Conservation (phyloP, 2,797 vertebrate genomes). For the Synaphobranchus kaupii region DNA sequence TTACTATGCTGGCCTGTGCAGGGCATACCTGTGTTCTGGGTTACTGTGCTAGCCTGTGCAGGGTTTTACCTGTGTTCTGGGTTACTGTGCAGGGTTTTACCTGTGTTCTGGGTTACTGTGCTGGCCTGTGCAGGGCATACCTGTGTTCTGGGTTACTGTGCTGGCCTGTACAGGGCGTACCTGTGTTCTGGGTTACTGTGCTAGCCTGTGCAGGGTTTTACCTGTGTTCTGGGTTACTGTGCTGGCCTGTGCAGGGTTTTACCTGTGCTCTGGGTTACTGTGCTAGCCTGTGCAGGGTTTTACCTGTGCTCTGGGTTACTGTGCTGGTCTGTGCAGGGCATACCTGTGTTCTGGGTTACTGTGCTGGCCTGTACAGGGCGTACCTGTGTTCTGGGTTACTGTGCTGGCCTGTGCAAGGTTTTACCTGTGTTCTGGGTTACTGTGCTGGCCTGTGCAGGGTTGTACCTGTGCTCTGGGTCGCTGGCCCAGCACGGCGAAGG, state of each 20-base stretch:
- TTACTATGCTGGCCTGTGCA: neutral
- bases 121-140: neutral
- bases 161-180: slow-evolving; percentile 50
- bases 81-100: slow-evolving; percentile 44
- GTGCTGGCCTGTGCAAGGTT: neutral
- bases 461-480: neutral
- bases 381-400: neutral
- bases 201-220: neutral
- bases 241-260: slow-evolving; percentile 69
- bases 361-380: neutral
- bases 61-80: neutral
- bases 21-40: neutral
- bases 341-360: neutral
- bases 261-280: neutral
- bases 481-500: slow-evolving; percentile 76
- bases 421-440: neutral
- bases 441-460: slow-evolving; percentile 64
- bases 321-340: neutral
- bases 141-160: slow-evolving; percentile 53
- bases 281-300: no score
- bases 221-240: slow-evolving; percentile 42
- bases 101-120: slow-evolving; percentile 64
- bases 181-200: slow-evolving; percentile 31
- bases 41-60: neutral
- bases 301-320: slow-evolving; percentile 72